These are phyloP conservation scores for Apocheima hispidaria DNA, from an alignment of 2,888 invertebrate species.

Conservation along the genomic window DNA sequence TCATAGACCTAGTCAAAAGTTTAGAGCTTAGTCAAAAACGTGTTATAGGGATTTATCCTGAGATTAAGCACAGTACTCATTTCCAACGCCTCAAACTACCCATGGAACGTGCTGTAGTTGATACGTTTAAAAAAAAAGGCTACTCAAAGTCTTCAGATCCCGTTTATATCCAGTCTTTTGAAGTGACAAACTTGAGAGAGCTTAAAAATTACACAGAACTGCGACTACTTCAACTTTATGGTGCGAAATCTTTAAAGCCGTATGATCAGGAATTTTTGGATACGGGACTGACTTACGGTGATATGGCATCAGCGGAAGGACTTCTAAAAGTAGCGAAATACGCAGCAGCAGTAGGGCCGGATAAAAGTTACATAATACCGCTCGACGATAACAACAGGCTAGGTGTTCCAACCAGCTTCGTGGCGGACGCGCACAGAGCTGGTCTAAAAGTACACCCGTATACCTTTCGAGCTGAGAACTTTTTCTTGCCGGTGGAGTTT, in stretches of 20 bases:
- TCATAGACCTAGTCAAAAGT: constrained; percentile 71
- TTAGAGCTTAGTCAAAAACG: constrained; percentile 68
- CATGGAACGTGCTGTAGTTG: constrained; percentile 67
- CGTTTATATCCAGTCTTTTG: constrained; percentile 77
- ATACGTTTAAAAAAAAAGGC: constrained; percentile 68
- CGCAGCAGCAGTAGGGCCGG: constrained; percentile 74
- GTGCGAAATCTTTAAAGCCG: constrained; percentile 55
- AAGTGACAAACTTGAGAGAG: constrained; percentile 71
- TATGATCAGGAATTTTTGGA: constrained; percentile 62
- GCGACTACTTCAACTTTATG: constrained; percentile 67
- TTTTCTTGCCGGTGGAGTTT: constrained; percentile 33
- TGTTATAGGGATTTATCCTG: constrained; percentile 75
- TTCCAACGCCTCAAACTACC: constrained; percentile 65
- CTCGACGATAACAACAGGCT: constrained; percentile 61
- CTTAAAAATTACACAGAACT: constrained; percentile 67
- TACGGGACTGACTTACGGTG: constrained; percentile 64
- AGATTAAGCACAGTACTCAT: constrained; percentile 73
- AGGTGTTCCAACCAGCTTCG: constrained; percentile 65
- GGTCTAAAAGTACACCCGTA: constrained; percentile 76
- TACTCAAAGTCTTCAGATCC: constrained; percentile 63
- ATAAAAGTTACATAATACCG: constrained; percentile 74
- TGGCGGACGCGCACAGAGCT: constrained; percentile 67
- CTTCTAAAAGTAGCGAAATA: constrained; percentile 71
- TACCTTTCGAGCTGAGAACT: constrained; percentile 60
- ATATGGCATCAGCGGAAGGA: constrained; percentile 71